These are phyloP conservation scores for Harpegnathos saltator DNA, from an alignment of 1,140 invertebrate genomes.

Conservation along the genomic window DNA sequence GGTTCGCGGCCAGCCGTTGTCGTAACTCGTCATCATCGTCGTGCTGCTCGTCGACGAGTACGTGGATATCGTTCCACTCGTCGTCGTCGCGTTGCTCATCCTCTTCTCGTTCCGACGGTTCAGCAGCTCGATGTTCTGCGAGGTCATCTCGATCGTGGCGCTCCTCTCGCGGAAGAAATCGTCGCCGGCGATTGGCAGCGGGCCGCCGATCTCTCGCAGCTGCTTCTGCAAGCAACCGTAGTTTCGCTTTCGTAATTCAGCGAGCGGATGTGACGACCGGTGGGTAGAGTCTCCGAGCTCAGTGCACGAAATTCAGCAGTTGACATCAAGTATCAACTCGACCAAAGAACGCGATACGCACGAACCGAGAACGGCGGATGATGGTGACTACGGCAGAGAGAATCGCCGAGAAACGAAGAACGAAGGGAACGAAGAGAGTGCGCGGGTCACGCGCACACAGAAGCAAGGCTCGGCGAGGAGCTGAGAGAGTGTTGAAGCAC, in stretches of 20 bases:
- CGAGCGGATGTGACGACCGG: too few species aligned
- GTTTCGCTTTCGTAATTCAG: neutral
- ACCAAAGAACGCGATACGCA: neutral
- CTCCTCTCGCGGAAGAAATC: conserved; percentile 82
- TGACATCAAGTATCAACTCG: neutral
- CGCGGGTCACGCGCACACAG: too few species aligned
- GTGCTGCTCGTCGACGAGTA: conserved; percentile 53
- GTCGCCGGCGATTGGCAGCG: conserved; percentile 64
- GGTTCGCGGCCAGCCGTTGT: conserved; percentile 64
- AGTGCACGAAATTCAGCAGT: neutral
- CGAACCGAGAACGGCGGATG: neutral
- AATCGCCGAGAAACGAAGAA: neutral
- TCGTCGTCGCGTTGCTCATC: conserved; percentile 57
- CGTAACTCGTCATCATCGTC: conserved; percentile 56
- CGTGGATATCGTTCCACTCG: conserved; percentile 41
- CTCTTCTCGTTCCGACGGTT: conserved; percentile 82
- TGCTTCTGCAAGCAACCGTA: conserved; percentile 64
- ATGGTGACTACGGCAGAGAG: too few species aligned
- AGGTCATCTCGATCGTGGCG: conserved; percentile 84
- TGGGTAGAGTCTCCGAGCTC: too few species aligned
- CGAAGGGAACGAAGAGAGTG: too few species aligned
- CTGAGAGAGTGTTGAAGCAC: too few species aligned
- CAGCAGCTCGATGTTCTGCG: conserved; percentile 83
- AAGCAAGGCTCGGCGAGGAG: too few species aligned
- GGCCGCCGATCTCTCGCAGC: conserved; percentile 52